Evolutionary conservation across 2,888 invertebrate genomes (phyloP), one percentile per base, ranked within the genome.

Genomic region (Drosophila paracracens): DNA sequence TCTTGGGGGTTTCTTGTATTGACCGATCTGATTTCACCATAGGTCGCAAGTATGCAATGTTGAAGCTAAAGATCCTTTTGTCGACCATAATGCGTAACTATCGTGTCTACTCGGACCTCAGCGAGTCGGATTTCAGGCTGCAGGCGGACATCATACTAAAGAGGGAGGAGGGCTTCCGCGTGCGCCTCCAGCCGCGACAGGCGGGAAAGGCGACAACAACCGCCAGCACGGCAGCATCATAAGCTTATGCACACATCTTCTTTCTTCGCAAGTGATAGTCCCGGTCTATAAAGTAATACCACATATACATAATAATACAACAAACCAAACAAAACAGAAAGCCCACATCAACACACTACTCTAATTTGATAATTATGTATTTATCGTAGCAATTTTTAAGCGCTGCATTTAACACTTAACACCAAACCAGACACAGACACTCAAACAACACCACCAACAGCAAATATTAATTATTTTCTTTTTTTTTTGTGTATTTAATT

Each of bases 31-130:
- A 46, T 46, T 8, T 46, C 16, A 46, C 21, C 16, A 2, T 92
- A 96, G 96, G 95, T 92, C 96, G 96, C 74, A 97, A 97, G 92
- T 96, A 96, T 91, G 96, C 96, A 46, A 96, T 96, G 96, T 93
- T 97, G 81, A 96, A 97, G 92, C 93, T 96, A 88, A 97, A 97
- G 93, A 96, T 96, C 71, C 94, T 97, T 72, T 94, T 97, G 27
- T 96, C 96, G 8, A 96, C 96, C 67, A 95, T 97, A 83, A 91
- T 97, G 81, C 94, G 96, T 83, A 96, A 95, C 91, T 97, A 95
- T 94, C 95, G 94, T 70, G 94, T 97, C n/a, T 91, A 94, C 70
- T 96, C 96, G 7, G 95, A 96, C 90, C 93, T 95, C 29, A 94
- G 94, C 65, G 96, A 96, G 88, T 93, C 94, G 29, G 96, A 96